Evolutionary conservation across 2,888 invertebrate genomes (phyloP).

Genomic region (Mesoligia furuncula): DNA sequence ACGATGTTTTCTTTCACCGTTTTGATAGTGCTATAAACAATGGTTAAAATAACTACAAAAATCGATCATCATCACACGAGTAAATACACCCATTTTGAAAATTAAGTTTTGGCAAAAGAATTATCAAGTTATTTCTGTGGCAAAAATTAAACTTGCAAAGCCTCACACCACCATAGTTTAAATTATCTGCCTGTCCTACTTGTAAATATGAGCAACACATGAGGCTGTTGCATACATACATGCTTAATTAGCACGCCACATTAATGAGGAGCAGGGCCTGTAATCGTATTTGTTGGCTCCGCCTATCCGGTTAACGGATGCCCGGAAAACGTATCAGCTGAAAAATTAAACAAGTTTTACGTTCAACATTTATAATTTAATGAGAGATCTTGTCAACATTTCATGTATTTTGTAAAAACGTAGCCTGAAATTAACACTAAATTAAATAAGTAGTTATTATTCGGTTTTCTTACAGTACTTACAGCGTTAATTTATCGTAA

Average conservation of each 20-base stretch:
- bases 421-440: conserved; percentile 13
- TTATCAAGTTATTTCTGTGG: background rate
- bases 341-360: conserved; percentile 55
- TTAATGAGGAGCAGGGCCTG: conserved; percentile 53
- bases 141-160: background rate
- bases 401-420: conserved; percentile 1
- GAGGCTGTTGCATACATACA: conserved; percentile 48
- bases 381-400: conserved; percentile 21
- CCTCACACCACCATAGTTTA: background rate
- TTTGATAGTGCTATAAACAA: background rate
- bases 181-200: conserved; percentile 16
- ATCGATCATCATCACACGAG: background rate
- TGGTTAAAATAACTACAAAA: background rate
- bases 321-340: conserved; percentile 57
- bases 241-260: conserved; percentile 59
- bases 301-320: conserved; percentile 59
- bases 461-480: background rate
- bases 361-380: conserved; percentile 38
- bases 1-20: background rate
- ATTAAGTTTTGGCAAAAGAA: background rate
- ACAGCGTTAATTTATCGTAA: background rate
- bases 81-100: background rate
- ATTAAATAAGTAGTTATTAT: conserved; percentile 13
- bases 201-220: conserved; percentile 36
- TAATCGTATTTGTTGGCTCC: conserved; percentile 65